Base-by-base conservation (phyloP, 1,140 invertebrate species). In the Papilio machaon region DNA sequence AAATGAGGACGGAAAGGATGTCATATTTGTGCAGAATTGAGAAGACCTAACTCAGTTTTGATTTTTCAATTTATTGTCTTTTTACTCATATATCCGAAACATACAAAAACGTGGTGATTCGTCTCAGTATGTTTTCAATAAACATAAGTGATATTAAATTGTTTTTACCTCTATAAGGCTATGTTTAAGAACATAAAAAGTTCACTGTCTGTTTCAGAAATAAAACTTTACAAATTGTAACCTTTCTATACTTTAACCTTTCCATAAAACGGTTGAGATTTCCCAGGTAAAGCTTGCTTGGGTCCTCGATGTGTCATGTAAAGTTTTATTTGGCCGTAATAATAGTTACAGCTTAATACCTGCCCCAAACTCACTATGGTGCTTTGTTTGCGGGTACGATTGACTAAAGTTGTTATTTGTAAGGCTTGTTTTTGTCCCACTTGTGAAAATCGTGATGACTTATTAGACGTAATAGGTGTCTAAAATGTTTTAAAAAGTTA, bases 291-390 rank as follows among this genome's bases (percentile, higher is more conserved):
- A 88, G 82, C 87, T 88, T 85, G 84, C 83, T 35, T 35, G 23
- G 23, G 64, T 35, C 64, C 81, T 79, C 47, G 23, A 82, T 80
- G 82, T 82, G 84, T 30, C 81, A 35, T 75, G 86, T 86, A 87
- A 87, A 89, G 82, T 86, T 87, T 89, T 85, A 85, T 87, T 86
- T 82, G 86, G 76, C 86, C 83, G 84, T 89, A 89, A 89, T 83
- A 87, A 85, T 83, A 67, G 23, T 67, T 11, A 35, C 2, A 35
- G 10, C 81, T 83, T 83, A 83, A 81, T 54, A 17, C 47, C 75
- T 79, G 64, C 13, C 30, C 30, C 8, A 30, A 30, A 35, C 64
- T 58, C 15, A 0, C 19, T 30, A 11, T 35, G 10, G 11, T 13
- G 1, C 8, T 54, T 54, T 54, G 52, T 54, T 52, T 52, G 49